Evolutionary conservation across 2,888 invertebrate species (phyloP).

Genomic region (Drosophila anomelani): DNA sequence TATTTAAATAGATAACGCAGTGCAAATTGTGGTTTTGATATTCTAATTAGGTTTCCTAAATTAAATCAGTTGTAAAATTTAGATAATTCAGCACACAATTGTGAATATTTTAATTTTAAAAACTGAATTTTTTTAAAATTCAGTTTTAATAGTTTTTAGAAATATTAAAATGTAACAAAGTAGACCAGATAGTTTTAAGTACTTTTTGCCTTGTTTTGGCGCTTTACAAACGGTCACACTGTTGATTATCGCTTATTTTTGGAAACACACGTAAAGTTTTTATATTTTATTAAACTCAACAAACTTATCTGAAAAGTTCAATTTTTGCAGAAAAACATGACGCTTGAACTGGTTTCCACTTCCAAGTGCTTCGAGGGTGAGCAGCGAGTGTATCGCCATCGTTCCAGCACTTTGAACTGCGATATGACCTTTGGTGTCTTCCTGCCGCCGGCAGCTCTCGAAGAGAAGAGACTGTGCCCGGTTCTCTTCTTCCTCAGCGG

Average conservation of each 20-base stretch:
- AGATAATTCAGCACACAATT: too few species aligned
- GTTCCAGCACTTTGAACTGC: conserved; percentile 89
- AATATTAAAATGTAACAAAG: neutral
- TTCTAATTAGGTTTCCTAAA: neutral
- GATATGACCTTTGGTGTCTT: conserved; percentile 97
- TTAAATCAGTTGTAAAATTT: neutral
- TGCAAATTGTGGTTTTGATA: neutral
- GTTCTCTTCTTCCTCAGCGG: conserved; percentile 97
- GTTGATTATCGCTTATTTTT: conserved; percentile 31
- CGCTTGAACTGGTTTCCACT: conserved; percentile 73
- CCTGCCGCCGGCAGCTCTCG: conserved; percentile 89
- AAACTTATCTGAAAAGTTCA: neutral
- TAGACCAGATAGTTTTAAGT: neutral
- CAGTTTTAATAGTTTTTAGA: neutral
- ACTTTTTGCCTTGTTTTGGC: neutral
- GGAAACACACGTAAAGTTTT: conserved; percentile 14
- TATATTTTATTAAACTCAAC: neutral
- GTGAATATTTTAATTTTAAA: too few species aligned
- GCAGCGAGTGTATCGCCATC: conserved; percentile 82
- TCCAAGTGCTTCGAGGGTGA: conserved; percentile 80
- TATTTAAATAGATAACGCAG: too few species aligned
- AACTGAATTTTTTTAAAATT: neutral
- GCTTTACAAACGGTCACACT: conserved; percentile 21
- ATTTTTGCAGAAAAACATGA: conserved; percentile 57
- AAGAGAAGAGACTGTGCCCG: conserved; percentile 87